A percentile compares a stretch with the other conserved stretches of the same genome.
Evolutionary conservation across 2,113 vertebrate species (phyloP).

Genomic region (Petrocephalus zakoni): DNA sequence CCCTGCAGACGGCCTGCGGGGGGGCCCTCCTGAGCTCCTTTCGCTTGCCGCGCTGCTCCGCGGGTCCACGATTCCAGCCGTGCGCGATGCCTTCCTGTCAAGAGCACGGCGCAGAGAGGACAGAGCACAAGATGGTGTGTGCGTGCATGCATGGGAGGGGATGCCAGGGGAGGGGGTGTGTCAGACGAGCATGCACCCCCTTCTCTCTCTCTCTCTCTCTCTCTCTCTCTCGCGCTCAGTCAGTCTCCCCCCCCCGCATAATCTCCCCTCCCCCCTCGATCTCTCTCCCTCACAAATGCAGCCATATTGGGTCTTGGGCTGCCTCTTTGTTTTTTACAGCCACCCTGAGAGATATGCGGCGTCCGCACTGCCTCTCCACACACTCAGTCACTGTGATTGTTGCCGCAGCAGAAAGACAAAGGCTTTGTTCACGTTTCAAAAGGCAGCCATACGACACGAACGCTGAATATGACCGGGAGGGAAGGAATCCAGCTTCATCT

Average conservation of each 20-base stretch:
- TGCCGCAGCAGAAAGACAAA: not conserved
- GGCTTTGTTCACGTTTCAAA: not conserved
- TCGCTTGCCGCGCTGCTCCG: not conserved
- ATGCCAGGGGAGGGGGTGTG: not conserved
- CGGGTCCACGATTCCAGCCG: not conserved
- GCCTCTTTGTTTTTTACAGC: not conserved
- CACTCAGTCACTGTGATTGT: not conserved
- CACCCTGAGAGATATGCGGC: not conserved
- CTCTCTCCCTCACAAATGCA: not conserved
- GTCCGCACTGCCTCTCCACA: not conserved
- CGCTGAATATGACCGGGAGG: not conserved
- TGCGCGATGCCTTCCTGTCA: not conserved
- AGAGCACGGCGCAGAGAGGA: not conserved
- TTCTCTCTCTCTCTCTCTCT: not conserved
- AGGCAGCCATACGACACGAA: not conserved
- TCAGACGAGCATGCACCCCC: constrained; percentile 2
- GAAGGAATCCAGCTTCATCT: not conserved
- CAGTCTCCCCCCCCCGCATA: not conserved
- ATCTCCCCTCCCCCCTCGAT: too few relatives aligned
- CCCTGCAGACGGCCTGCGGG: not conserved
- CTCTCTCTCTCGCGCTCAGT: too few relatives aligned
- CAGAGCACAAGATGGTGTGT: not conserved
- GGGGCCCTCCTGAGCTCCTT: not conserved
- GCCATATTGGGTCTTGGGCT: not conserved
- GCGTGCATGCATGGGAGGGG: not conserved